phyloP scores from a whole-genome alignment of 1,140 invertebrate species.

The Sipha flava region DNA sequence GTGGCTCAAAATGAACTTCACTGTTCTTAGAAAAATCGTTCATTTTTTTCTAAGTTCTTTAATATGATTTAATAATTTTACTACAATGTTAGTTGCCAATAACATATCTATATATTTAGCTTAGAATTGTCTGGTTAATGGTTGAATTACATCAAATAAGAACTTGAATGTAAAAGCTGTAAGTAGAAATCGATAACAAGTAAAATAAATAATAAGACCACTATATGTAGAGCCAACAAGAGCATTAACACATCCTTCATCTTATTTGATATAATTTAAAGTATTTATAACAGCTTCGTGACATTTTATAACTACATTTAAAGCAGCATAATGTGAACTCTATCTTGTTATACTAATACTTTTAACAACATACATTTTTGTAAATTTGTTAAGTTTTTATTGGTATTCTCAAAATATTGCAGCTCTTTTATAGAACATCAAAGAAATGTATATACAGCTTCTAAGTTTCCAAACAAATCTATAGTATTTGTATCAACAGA shows the following conservation, averaged over 20 bases:
- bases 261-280: background rate
- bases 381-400: background rate
- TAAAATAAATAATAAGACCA: background rate
- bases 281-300: background rate
- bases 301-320: background rate
- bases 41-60: background rate
- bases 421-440: background rate
- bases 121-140: background rate
- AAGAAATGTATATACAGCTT: background rate
- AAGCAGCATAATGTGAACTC: background rate
- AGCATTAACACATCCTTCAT: background rate
- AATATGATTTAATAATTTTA: background rate
- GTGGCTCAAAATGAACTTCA: background rate
- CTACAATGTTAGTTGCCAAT: background rate
- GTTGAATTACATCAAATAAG: background rate
- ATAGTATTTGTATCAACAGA: background rate
- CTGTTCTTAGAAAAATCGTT: background rate
- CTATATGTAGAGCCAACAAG: background rate
- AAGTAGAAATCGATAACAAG: background rate
- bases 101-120: background rate
- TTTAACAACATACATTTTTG: background rate
- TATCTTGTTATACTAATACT: background rate
- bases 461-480: background rate
- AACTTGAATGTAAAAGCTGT: background rate
- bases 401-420: background rate